Conservation (phyloP, 2,797 vertebrate species). For the Trachops cirrhosus region DNA sequence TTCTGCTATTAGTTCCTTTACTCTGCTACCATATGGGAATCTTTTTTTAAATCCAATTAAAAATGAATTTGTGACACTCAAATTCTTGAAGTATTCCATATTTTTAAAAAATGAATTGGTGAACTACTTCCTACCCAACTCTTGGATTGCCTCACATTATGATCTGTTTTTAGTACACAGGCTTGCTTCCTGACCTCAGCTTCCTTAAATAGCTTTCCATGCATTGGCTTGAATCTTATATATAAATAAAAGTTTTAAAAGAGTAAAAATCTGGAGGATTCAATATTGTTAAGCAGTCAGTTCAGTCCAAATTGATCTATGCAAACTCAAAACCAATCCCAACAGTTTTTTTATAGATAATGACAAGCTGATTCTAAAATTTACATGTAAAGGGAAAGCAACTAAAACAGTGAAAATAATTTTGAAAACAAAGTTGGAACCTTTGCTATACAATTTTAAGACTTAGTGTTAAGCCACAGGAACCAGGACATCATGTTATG, state of each 20-base stretch:
- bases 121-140: not conserved
- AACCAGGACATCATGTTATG: not conserved
- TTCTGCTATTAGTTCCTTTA: not conserved
- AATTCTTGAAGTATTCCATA: not conserved
- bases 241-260: not conserved
- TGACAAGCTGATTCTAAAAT: not conserved
- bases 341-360: not conserved
- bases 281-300: not conserved
- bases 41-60: slow-evolving; percentile 19
- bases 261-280: not conserved
- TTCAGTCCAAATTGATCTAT: not conserved
- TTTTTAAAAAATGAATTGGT: not conserved
- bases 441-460: not conserved
- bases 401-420: not conserved
- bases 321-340: not conserved
- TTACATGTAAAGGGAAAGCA: not conserved
- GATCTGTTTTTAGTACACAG: not conserved
- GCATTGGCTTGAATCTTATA: not conserved
- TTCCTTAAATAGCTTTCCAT: not conserved
- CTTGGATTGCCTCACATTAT: not conserved
- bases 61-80: not conserved
- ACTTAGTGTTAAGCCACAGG: not conserved
- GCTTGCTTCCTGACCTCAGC: not conserved
- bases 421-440: not conserved
- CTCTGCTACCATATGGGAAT: not conserved